A percentile compares a stretch with the other conserved stretches of the same genome.
Conservation (phyloP, 2,888 invertebrate genomes). For the Diadromus collaris region DNA sequence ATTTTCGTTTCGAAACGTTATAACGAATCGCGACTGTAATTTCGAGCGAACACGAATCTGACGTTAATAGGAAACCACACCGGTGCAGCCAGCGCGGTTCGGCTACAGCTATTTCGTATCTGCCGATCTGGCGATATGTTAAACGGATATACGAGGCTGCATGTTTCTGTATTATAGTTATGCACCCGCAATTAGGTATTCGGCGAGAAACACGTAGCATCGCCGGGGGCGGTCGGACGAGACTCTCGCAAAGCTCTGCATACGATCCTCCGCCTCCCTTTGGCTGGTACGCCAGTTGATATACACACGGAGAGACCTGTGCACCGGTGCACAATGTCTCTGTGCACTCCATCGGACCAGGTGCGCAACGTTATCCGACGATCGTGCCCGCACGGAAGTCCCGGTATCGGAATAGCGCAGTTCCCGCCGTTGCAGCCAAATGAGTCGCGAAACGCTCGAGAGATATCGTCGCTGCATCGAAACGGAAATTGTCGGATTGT, state of each 20-base stretch:
- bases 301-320: background rate
- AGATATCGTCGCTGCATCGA: background rate
- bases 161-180: constrained; percentile 12
- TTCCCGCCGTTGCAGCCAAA: constrained; percentile 13
- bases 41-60: background rate
- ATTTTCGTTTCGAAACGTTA: constrained; percentile 18
- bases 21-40: constrained; percentile 2
- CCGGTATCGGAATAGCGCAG: background rate
- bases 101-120: constrained; percentile 17
- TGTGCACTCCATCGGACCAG: background rate
- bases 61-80: background rate
- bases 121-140: constrained; percentile 13
- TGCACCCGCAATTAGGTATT: constrained; percentile 34
- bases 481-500: constrained; percentile 17
- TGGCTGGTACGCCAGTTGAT: background rate
- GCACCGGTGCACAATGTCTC: background rate
- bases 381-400: constrained; percentile 6
- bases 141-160: background rate
- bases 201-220: constrained; percentile 22
- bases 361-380: constrained; percentile 1
- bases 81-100: background rate
- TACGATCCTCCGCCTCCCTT: background rate
- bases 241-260: background rate
- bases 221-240: constrained; percentile 18
- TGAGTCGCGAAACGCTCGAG: constrained; percentile 21